phyloP scores from a whole-genome alignment of 2,888 invertebrate genomes.

The Oscheius sp. region DNA sequence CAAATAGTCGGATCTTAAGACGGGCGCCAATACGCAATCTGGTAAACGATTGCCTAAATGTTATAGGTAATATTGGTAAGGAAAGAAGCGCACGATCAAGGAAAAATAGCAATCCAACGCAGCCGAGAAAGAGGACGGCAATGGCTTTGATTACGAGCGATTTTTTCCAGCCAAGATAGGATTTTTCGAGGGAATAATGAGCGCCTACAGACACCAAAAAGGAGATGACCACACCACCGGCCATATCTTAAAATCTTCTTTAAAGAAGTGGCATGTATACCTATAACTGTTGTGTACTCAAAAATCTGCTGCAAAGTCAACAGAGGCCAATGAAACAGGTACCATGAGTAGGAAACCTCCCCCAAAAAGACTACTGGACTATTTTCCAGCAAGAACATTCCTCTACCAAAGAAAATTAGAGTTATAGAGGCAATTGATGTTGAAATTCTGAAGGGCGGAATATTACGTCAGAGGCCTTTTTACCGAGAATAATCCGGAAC shows the following conservation, averaged over 20 bases:
- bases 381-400: background rate
- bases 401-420: background rate
- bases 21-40: background rate
- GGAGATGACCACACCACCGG: background rate
- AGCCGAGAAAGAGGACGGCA: background rate
- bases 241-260: background rate
- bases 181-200: background rate
- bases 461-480: background rate
- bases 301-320: background rate
- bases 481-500: background rate
- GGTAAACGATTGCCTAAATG: background rate
- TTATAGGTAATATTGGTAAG: no score
- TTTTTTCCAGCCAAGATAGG: background rate
- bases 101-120: background rate
- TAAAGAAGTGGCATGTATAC: background rate
- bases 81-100: background rate
- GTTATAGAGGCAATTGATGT: background rate
- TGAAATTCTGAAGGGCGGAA: background rate
- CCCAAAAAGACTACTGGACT: background rate
- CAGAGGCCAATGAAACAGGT: slow-evolving; percentile 22
- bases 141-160: background rate
- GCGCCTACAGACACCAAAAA: background rate
- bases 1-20: background rate
- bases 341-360: slow-evolving; percentile 21
- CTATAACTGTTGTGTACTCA: background rate